Percentiles rank a stretch among this genome's conserved stretches.
Evolutionary conservation across 2,113 vertebrate genomes (phyloP).

Genomic region (Rhynchomys soricoides): DNA sequence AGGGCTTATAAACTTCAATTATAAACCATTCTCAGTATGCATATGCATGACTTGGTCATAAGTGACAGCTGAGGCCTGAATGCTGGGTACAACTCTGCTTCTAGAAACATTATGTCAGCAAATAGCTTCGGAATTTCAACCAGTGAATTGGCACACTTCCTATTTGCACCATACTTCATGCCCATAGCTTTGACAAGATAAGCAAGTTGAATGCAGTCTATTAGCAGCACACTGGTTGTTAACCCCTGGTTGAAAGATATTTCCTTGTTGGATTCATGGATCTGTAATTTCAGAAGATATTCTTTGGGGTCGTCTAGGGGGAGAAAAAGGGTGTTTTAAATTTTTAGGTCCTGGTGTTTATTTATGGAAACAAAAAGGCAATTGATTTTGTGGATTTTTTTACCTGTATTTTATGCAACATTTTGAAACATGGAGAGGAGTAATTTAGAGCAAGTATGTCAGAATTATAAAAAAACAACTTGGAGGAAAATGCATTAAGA

Average conservation of each 20-base stretch:
- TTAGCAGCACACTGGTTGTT: not conserved
- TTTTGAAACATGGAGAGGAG: not conserved
- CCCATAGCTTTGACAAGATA: not conserved
- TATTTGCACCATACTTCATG: not conserved
- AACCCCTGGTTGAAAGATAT: not conserved
- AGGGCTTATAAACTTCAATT: not conserved
- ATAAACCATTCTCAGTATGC: not conserved
- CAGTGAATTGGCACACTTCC: conserved; percentile 24
- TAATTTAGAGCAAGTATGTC: conserved; percentile 5
- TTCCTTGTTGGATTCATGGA: not conserved
- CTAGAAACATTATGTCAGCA: not conserved
- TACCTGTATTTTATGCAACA: not conserved
- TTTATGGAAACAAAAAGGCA: not conserved
- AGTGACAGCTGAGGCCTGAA: not conserved
- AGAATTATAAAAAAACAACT: conserved; percentile 20
- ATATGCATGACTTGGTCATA: not conserved
- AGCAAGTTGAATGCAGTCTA: not conserved
- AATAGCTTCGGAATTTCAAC: conserved; percentile 12
- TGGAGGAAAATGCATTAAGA: not conserved
- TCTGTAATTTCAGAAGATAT: not conserved
- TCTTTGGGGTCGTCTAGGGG: not conserved
- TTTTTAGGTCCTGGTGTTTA: not conserved
- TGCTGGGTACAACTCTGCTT: not conserved
- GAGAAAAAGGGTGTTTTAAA: not conserved
- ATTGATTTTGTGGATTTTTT: not conserved